These are phyloP conservation scores for Taenaris catops DNA, from an alignment of 2,888 invertebrate genomes.

Conservation along the genomic window DNA sequence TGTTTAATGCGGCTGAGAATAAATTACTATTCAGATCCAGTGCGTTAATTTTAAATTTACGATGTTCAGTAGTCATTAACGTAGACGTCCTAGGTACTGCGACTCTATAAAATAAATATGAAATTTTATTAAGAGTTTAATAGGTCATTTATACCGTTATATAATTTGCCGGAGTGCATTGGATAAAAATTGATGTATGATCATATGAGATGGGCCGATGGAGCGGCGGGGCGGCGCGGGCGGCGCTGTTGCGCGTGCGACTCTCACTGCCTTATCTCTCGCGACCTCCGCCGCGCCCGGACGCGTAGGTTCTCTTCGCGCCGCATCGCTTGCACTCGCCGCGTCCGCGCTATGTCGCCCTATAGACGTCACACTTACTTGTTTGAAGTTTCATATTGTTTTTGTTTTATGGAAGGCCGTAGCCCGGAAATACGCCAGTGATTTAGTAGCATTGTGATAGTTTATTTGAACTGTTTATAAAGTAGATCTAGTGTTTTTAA, in stretches of 20 bases:
- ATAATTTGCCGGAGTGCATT: conserved; percentile 62
- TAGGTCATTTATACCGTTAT: conserved; percentile 66
- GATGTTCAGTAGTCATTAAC: too few relatives aligned
- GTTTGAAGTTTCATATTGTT: conserved; percentile 49
- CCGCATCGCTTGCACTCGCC: conserved; percentile 45
- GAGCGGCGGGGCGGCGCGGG: conserved; percentile 45
- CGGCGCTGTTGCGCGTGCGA: conserved; percentile 58
- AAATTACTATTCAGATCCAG: too few relatives aligned
- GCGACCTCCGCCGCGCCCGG: conserved; percentile 76
- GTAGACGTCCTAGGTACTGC: too few relatives aligned
- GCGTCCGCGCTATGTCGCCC: conserved; percentile 66
- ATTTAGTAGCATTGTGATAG: conserved; percentile 29
- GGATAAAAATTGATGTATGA: conserved; percentile 64
- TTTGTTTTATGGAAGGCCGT: conserved; percentile 51
- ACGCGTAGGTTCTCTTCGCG: conserved; percentile 69
- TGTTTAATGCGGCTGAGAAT: too few relatives aligned
- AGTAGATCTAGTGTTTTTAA: conserved; percentile 15
- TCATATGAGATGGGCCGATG: conserved; percentile 54
- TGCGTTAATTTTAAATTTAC: too few relatives aligned
- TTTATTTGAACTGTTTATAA: conserved; percentile 8
- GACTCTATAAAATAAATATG: not conserved
- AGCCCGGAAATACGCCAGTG: conserved; percentile 59
- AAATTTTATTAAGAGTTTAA: conserved; percentile 33
- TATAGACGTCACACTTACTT: conserved; percentile 51
- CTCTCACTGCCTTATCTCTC: conserved; percentile 78